phyloP scores from a whole-genome alignment of 2,888 invertebrate species.

The Choristoneura rosaceana region DNA sequence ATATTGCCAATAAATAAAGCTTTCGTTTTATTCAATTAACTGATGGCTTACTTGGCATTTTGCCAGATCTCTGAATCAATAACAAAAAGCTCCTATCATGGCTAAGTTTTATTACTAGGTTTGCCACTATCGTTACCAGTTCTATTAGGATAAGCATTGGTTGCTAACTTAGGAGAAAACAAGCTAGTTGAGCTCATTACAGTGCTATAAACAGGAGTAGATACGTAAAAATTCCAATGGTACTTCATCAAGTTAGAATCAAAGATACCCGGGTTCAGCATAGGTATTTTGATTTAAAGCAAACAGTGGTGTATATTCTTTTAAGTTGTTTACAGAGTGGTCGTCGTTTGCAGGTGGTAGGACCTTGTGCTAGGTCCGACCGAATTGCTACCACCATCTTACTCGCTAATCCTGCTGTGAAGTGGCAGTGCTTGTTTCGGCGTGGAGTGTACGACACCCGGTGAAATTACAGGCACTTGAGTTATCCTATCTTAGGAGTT shows the following conservation, averaged over 20 bases:
- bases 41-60: background rate
- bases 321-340: too few species aligned
- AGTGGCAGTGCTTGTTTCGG: too few species aligned
- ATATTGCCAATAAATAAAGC: background rate
- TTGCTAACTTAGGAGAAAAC: background rate
- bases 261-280: background rate
- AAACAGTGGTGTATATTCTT: too few species aligned
- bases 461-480: too few species aligned
- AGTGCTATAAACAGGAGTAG: background rate
- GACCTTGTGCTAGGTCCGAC: too few species aligned
- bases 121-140: background rate
- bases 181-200: background rate
- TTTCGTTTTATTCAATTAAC: conserved; percentile 1
- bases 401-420: too few species aligned
- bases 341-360: too few species aligned
- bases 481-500: too few species aligned
- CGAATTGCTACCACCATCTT: too few species aligned
- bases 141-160: background rate
- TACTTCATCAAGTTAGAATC: background rate
- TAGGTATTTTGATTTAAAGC: background rate
- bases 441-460: too few species aligned
- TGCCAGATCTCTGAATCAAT: background rate
- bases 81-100: background rate
- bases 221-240: background rate
- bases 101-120: background rate